These are phyloP conservation scores for Eristalis pertinax DNA, from an alignment of 2,888 invertebrate genomes.

Conservation along the genomic window DNA sequence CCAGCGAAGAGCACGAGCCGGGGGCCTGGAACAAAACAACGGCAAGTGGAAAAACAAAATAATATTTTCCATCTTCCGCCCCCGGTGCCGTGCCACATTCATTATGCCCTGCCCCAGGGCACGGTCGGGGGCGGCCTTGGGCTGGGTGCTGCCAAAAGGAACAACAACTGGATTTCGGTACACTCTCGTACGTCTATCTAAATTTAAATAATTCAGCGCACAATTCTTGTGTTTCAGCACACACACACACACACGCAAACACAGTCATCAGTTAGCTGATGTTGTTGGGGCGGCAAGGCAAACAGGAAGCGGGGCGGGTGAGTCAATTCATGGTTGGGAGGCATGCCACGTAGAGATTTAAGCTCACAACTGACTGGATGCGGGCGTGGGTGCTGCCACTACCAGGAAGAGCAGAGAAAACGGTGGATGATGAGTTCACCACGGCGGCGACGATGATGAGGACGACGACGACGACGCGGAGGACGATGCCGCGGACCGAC, in stretches of 20 bases:
- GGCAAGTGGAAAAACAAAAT: constrained; percentile 58
- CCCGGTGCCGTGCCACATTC: constrained; percentile 18
- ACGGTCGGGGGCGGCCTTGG: constrained; percentile 1
- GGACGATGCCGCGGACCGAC: constrained; percentile 27
- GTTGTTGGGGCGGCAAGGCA: background rate
- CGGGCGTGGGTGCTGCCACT: background rate
- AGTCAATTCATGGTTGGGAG: constrained; percentile 15
- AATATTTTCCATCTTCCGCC: constrained; percentile 24
- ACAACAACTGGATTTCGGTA: constrained; percentile 44
- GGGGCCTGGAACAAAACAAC: constrained; percentile 40
- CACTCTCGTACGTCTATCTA: constrained; percentile 38
- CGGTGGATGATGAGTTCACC: constrained; percentile 58
- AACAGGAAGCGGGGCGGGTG: constrained; percentile 2
- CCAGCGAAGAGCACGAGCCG: constrained; percentile 25
- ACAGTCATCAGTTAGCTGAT: too few species aligned
- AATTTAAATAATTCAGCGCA: constrained; percentile 64
- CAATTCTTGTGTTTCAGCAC: constrained; percentile 44
- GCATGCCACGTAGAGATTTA: constrained; percentile 45
- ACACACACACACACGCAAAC: background rate
- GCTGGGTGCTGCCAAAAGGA: constrained; percentile 17
- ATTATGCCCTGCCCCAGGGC: constrained; percentile 45
- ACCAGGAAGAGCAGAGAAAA: background rate
- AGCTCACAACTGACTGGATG: constrained; percentile 21
- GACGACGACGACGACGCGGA: background rate
- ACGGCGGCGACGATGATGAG: constrained; percentile 12